These are phyloP conservation scores for Agonopterix alstromeriana DNA, from an alignment of 2,888 invertebrate species.

Conservation along the genomic window DNA sequence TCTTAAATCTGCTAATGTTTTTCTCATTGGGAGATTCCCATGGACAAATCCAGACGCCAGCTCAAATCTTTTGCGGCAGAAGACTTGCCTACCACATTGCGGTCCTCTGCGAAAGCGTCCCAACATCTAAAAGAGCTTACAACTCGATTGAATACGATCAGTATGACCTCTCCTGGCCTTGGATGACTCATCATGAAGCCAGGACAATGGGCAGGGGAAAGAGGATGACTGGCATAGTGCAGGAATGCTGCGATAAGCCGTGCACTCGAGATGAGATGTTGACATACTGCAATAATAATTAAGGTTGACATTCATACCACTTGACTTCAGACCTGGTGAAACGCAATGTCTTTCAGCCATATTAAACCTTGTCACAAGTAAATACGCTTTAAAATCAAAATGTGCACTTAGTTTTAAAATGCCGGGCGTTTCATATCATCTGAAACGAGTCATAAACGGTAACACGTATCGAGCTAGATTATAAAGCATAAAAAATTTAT, in stretches of 20 bases:
- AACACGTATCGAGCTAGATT: too few relatives aligned
- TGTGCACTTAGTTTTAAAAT: too few relatives aligned
- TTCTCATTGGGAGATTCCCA: too few relatives aligned
- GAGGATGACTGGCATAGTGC: constrained; percentile 13
- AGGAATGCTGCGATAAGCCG: constrained; percentile 22
- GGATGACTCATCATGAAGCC: constrained; percentile 12
- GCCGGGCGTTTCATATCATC: too few relatives aligned
- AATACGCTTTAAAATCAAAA: too few relatives aligned
- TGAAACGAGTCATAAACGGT: too few relatives aligned
- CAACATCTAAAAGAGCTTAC: constrained; percentile 1
- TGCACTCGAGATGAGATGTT: constrained; percentile 4
- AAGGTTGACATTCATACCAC: too few relatives aligned
- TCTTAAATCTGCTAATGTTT: too few relatives aligned
- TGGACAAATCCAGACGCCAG: neutral
- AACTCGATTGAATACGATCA: constrained; percentile 1
- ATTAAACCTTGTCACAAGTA: too few relatives aligned
- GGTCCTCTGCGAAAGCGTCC: constrained; percentile 13
- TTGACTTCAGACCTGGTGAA: too few relatives aligned
- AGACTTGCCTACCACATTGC: constrained; percentile 19
- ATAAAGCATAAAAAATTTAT: too few relatives aligned
- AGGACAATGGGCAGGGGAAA: constrained; percentile 13
- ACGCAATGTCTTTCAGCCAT: too few relatives aligned
- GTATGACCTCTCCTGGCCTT: constrained; percentile 7
- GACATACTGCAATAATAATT: constrained; percentile 1
- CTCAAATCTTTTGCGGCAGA: constrained; percentile 21